These are phyloP conservation scores for Heliconius congener DNA, from an alignment of 1,140 invertebrate genomes.

Conservation along the genomic window DNA sequence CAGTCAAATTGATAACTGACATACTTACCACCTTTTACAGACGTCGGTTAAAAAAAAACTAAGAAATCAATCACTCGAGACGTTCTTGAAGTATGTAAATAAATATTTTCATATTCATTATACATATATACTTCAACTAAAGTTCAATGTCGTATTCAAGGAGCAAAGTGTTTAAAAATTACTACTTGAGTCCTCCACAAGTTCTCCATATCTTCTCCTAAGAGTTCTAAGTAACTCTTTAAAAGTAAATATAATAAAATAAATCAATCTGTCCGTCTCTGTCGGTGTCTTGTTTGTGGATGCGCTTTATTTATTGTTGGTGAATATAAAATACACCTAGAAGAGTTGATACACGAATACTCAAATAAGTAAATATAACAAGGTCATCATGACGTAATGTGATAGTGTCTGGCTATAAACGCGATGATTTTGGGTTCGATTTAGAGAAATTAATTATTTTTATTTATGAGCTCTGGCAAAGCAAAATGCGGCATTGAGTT, in stretches of 20 bases:
- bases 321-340: conserved; percentile 35
- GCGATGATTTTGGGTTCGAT: too few species aligned
- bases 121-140: background rate
- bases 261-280: conserved; percentile 45
- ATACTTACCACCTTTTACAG: too few species aligned
- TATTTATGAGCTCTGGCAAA: too few species aligned
- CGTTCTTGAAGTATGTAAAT: background rate
- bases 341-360: background rate
- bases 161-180: conserved; percentile 30
- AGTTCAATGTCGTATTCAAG: conserved; percentile 28
- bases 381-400: too few species aligned
- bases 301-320: conserved; percentile 46
- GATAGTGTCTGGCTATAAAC: too few species aligned
- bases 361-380: too few species aligned
- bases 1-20: too few species aligned
- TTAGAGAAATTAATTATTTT: too few species aligned
- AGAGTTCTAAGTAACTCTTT: conserved; percentile 34
- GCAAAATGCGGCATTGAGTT: too few species aligned
- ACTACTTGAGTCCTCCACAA: conserved; percentile 28
- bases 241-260: conserved; percentile 42
- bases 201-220: background rate
- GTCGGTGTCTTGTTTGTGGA: conserved; percentile 32
- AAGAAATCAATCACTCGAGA: background rate
- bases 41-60: background rate
- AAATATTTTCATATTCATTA: background rate